Evolutionary conservation across 2,888 invertebrate species (phyloP), one percentile per base, ranked within the genome.

Genomic region (Polylopha cassiicola): DNA sequence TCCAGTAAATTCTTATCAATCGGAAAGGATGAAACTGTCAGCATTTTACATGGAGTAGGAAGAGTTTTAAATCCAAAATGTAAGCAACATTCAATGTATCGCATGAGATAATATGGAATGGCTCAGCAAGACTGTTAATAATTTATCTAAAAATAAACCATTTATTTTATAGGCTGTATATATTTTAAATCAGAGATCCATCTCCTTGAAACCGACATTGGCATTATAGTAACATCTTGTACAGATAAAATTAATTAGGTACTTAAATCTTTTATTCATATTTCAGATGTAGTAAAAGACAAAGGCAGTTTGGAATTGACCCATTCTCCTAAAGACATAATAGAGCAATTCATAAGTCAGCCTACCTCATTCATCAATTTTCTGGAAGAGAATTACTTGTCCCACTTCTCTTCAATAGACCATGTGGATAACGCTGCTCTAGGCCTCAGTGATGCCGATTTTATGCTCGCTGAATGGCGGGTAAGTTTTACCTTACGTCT

Each of bases 41-140:
- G 91, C 44, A 86, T 93, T 51, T 87, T 94, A 60, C 93, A 93
- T 74, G 91, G 91, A 0, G 81, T 94, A 9, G 93, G 93, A 13
- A 87, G 92, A 62, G 91, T 93, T 4, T 85, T 92, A 20, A 92
- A 93, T 79, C 93, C 93, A 20, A 94, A 93, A 87, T 86, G 91
- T 91, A n/a, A n/a, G n/a, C n/a, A n/a, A n/a, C n/a, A n/a, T n/a
- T n/a, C n/a, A n/a, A n/a, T n/a, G n/a, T n/a, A n/a, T n/a, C n/a
- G n/a, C n/a, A n/a, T n/a, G n/a, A n/a, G n/a, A n/a, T n/a, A n/a
- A n/a, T n/a, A n/a, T n/a, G n/a, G n/a, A n/a, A n/a, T n/a, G n/a
- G n/a, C n/a, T n/a, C n/a, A n/a, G n/a, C n/a, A n/a, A n/a, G n/a
- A n/a, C n/a, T n/a, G n/a, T n/a, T n/a, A n/a, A n/a, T n/a, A n/a